Percentiles rank a stretch among this genome's conserved stretches.
These are phyloP conservation scores for Nothura maculosa DNA, from an alignment of 2,797 vertebrate genomes.

Conservation along the genomic window DNA sequence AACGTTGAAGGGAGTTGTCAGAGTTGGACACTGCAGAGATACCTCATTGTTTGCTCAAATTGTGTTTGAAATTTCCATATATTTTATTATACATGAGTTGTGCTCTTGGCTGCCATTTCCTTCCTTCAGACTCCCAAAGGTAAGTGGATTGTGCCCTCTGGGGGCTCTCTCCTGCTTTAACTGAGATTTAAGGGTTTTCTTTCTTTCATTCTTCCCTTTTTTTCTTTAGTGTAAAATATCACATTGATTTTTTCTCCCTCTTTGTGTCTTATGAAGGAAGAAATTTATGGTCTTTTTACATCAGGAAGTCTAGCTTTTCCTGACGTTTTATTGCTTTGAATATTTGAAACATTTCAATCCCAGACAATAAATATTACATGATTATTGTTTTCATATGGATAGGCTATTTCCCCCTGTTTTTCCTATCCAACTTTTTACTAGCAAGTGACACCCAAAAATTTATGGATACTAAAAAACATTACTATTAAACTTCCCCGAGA, in stretches of 20 bases:
- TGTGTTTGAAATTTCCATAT: constrained; percentile 56
- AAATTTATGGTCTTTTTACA: constrained; percentile 83
- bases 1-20: not conserved
- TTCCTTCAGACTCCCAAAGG: constrained; percentile 69
- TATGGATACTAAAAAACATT: constrained; percentile 69
- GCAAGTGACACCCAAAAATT: constrained; percentile 76
- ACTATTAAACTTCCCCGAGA: constrained; percentile 51
- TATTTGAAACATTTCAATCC: constrained; percentile 86
- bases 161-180: constrained; percentile 72
- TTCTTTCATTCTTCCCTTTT: not conserved
- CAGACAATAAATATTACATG: constrained; percentile 87
- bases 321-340: constrained; percentile 84
- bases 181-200: constrained; percentile 23
- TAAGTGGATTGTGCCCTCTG: constrained; percentile 77
- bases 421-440: constrained; percentile 71
- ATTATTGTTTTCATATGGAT: constrained; percentile 88
- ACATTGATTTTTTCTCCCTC: constrained; percentile 48
- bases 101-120: constrained; percentile 46
- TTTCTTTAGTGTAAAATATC: constrained; percentile 72
- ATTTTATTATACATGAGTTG: constrained; percentile 51
- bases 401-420: constrained; percentile 77
- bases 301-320: constrained; percentile 85
- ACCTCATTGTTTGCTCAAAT: constrained; percentile 34
- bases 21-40: not conserved
- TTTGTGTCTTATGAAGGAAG: constrained; percentile 67